phyloP scores from a whole-genome alignment of 2,888 invertebrate species.

The Morpho deidamia region DNA sequence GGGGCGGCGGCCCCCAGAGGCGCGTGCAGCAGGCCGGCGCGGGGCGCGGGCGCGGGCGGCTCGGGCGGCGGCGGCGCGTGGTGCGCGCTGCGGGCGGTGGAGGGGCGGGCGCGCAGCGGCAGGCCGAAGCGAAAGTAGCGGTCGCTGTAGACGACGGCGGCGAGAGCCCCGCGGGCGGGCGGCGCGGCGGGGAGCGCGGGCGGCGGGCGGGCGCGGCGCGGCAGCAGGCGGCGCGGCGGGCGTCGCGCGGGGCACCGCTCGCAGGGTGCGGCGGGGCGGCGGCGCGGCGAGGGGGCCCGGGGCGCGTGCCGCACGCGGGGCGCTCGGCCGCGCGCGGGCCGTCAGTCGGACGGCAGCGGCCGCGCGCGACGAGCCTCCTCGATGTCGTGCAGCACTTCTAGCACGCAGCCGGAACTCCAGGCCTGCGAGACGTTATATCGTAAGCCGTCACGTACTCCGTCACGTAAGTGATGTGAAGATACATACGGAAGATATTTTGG shows the following conservation, averaged over 20 bases:
- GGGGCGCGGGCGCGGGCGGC: constrained; percentile 11
- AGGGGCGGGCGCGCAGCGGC: constrained; percentile 42
- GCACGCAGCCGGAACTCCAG: constrained; percentile 93
- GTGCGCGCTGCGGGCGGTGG: constrained; percentile 27
- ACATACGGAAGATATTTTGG: too few species aligned
- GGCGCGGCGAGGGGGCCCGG: constrained; percentile 38
- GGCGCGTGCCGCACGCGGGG: constrained; percentile 22
- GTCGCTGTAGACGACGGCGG: constrained; percentile 71
- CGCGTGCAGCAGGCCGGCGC: constrained; percentile 8
- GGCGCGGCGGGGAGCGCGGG: constrained; percentile 37
- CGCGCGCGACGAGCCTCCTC: constrained; percentile 55
- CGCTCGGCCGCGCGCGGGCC: constrained; percentile 44
- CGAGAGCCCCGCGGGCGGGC: constrained; percentile 41
- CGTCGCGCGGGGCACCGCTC: constrained; percentile 29
- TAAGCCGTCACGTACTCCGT: too few species aligned
- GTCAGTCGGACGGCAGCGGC: constrained; percentile 55
- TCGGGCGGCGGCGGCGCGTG: constrained; percentile 27
- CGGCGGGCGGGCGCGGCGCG: constrained; percentile 36
- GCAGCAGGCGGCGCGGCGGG: constrained; percentile 35
- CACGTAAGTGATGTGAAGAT: too few species aligned
- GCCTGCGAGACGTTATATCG: constrained; percentile 61
- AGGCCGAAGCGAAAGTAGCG: constrained; percentile 67
- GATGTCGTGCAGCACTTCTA: constrained; percentile 88
- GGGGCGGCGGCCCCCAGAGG: constrained; percentile 24
- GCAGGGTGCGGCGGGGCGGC: constrained; percentile 36